A percentile compares a stretch with the other conserved stretches of the same genome.
Evolutionary conservation across 2,113 vertebrate species (phyloP).

Genomic region (Zeus faber): DNA sequence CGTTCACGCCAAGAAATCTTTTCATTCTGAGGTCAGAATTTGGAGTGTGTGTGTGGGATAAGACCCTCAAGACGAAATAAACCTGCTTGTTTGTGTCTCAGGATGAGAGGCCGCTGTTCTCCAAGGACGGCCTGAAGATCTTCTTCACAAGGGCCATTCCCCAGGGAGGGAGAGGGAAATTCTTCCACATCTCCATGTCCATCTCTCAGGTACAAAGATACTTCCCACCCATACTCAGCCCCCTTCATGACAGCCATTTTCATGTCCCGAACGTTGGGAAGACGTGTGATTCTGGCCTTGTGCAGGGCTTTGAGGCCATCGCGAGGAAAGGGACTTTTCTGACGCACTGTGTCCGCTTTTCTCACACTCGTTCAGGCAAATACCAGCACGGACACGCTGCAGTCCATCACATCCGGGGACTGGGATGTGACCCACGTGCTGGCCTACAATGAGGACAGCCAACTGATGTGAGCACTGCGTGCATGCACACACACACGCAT

Average conservation of each 20-base stretch:
- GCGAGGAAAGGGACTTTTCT: background rate
- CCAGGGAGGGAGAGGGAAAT: slow-evolving; percentile 89
- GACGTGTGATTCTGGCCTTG: background rate
- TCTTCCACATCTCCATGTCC: slow-evolving; percentile 93
- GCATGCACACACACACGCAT: slow-evolving; percentile 1
- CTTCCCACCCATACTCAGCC: too few species aligned
- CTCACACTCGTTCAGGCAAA: slow-evolving; percentile 78
- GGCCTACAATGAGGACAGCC: slow-evolving; percentile 87
- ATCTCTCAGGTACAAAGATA: slow-evolving; percentile 82
- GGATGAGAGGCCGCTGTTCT: slow-evolving; percentile 92
- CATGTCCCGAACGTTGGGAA: too few species aligned
- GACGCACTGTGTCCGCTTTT: background rate
- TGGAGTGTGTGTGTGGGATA: background rate
- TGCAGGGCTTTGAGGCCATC: too few species aligned
- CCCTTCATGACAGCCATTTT: too few species aligned
- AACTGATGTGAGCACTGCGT: slow-evolving; percentile 87
- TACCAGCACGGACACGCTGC: slow-evolving; percentile 87
- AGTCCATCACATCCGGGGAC: slow-evolving; percentile 92
- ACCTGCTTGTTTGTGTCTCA: slow-evolving; percentile 42
- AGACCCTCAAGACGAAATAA: too few species aligned
- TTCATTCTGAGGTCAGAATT: too few species aligned
- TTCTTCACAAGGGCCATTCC: slow-evolving; percentile 93
- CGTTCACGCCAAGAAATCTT: too few species aligned
- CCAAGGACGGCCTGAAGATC: slow-evolving; percentile 86
- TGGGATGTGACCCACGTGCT: slow-evolving; percentile 95